phyloP scores from a whole-genome alignment of 2,888 invertebrate genomes.

The Eristalis pertinax region DNA sequence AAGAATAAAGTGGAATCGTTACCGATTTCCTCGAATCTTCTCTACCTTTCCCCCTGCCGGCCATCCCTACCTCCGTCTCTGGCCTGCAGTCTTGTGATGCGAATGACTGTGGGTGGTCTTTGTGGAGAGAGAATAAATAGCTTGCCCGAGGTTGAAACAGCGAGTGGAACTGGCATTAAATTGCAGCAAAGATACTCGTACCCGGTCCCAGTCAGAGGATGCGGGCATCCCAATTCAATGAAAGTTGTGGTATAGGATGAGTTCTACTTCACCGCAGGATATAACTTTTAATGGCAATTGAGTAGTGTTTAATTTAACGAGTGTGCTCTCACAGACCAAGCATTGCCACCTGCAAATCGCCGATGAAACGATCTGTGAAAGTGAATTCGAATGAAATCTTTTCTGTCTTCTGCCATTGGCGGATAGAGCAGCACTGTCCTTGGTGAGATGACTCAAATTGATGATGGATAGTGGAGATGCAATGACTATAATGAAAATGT shows the following conservation, averaged over 20 bases:
- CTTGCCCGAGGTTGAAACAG: constrained; percentile 14
- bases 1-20: constrained; percentile 65
- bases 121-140: constrained; percentile 25
- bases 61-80: not conserved
- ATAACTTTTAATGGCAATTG: constrained; percentile 49
- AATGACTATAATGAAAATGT: too few relatives aligned
- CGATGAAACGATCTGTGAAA: not conserved
- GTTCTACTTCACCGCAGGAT: constrained; percentile 29
- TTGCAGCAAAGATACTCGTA: constrained; percentile 12
- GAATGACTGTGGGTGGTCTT: constrained; percentile 8
- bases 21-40: constrained; percentile 36
- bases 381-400: not conserved
- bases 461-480: not conserved
- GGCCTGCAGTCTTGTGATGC: not conserved
- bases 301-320: constrained; percentile 17
- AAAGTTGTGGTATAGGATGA: constrained; percentile 4
- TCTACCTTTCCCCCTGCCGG: not conserved
- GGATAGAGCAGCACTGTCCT: not conserved
- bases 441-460: not conserved
- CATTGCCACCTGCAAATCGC: not conserved
- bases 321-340: not conserved
- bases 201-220: not conserved
- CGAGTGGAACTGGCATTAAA: not conserved
- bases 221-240: not conserved
- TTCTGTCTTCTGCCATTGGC: not conserved